phyloP scores from a whole-genome alignment of 2,113 vertebrate species.

The Verasper variegatus region DNA sequence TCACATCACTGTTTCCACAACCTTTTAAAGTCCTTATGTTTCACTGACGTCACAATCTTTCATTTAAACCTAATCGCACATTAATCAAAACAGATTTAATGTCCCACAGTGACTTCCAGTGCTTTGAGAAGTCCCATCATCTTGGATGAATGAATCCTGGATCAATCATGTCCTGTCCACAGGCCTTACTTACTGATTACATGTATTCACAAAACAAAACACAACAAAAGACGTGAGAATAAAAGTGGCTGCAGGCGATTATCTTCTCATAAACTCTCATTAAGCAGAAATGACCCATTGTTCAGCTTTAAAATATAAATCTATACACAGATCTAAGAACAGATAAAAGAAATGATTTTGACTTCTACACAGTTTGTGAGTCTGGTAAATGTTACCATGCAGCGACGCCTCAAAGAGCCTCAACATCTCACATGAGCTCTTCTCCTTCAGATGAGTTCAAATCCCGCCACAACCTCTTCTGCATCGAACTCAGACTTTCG shows the following conservation, averaged over 20 bases:
- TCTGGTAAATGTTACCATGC: not conserved
- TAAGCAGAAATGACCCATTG: not conserved
- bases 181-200: too few relatives aligned
- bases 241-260: too few relatives aligned
- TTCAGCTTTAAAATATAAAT: not conserved
- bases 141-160: too few relatives aligned
- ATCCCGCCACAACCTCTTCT: too few relatives aligned
- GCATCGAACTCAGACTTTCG: too few relatives aligned
- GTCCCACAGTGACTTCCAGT: not conserved
- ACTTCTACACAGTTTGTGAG: not conserved
- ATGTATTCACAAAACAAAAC: too few relatives aligned
- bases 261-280: too few relatives aligned
- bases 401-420: constrained; percentile 13
- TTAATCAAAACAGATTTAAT: not conserved
- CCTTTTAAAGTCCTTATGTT: too few relatives aligned
- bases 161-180: too few relatives aligned
- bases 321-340: not conserved
- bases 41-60: not conserved
- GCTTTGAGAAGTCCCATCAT: not conserved
- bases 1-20: too few relatives aligned
- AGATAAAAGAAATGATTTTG: not conserved
- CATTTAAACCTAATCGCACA: not conserved
- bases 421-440: not conserved
- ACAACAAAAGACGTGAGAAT: too few relatives aligned
- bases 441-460: constrained; percentile 7